Conservation (phyloP, 1,140 invertebrate species). For the Orchesella cincta region DNA sequence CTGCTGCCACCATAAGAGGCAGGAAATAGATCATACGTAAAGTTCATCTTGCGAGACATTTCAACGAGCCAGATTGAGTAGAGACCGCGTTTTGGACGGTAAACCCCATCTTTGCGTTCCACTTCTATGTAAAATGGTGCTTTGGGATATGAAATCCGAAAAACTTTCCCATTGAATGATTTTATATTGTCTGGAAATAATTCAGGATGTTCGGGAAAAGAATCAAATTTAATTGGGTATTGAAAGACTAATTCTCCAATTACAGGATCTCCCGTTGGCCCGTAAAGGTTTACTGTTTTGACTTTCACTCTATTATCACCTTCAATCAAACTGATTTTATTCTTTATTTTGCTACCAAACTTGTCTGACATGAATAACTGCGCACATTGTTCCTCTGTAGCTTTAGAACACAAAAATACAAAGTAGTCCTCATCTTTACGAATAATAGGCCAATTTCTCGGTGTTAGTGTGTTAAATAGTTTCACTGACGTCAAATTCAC, state of each 20-base stretch:
- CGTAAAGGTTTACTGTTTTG: no score
- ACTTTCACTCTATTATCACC: no score
- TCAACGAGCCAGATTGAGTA: constrained; percentile 3
- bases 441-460: neutral
- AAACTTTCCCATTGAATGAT: neutral
- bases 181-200: no score
- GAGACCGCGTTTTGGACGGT: neutral
- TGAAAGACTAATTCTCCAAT: no score
- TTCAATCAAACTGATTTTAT: no score
- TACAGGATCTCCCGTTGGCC: no score
- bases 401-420: neutral
- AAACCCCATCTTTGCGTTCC: neutral
- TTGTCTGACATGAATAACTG: neutral
- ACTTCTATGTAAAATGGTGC: constrained; percentile 2
- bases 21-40: neutral
- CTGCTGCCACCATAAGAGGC: neutral
- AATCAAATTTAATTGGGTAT: no score
- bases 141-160: constrained; percentile 1
- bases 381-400: neutral
- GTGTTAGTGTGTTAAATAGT: constrained; percentile 24
- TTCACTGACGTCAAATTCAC: no score
- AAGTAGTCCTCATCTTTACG: constrained; percentile 21
- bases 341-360: neutral
- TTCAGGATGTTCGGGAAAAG: no score
- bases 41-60: neutral